A percentile compares a stretch with the other conserved stretches of the same genome.
phyloP scores from a whole-genome alignment of 2,888 invertebrate genomes.

The Cataglyphis livida region DNA sequence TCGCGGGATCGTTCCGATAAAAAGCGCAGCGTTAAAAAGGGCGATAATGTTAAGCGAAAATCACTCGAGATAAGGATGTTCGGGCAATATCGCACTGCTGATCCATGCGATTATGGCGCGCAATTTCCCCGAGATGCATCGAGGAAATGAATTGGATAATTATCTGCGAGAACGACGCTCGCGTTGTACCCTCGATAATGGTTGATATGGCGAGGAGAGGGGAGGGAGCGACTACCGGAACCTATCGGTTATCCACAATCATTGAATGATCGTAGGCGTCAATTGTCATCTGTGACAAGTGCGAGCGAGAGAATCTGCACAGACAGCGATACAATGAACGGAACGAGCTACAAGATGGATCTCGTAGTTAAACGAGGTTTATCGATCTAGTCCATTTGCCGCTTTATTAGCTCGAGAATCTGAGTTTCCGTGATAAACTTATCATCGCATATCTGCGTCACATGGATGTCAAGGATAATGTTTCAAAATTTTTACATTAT shows the following conservation, averaged over 20 bases:
- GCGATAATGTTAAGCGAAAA: slow-evolving; percentile 12
- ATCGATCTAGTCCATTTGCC: slow-evolving; percentile 54
- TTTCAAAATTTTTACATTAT: slow-evolving; percentile 8
- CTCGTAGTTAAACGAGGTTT: slow-evolving; percentile 61
- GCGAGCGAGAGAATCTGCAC: background rate
- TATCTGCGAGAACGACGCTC: slow-evolving; percentile 25
- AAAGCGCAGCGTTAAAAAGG: slow-evolving; percentile 41
- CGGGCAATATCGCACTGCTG: background rate
- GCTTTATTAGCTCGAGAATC: slow-evolving; percentile 6
- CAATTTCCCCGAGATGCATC: slow-evolving; percentile 6
- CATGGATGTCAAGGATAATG: background rate
- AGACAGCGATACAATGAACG: background rate
- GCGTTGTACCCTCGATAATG: slow-evolving; percentile 21
- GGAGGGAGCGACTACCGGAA: slow-evolving; percentile 39
- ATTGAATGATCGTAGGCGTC: slow-evolving; percentile 65
- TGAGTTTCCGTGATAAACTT: background rate
- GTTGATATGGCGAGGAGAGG: background rate
- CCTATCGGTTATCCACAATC: slow-evolving; percentile 52
- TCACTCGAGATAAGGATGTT: slow-evolving; percentile 15
- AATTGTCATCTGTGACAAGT: slow-evolving; percentile 31
- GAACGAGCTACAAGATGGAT: slow-evolving; percentile 56
- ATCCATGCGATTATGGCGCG: background rate
- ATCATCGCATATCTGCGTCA: background rate
- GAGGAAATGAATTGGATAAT: slow-evolving; percentile 33
- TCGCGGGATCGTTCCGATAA: slow-evolving; percentile 38